Conservation (phyloP, 2,797 vertebrate species). For the Apogon hyalosoma region DNA sequence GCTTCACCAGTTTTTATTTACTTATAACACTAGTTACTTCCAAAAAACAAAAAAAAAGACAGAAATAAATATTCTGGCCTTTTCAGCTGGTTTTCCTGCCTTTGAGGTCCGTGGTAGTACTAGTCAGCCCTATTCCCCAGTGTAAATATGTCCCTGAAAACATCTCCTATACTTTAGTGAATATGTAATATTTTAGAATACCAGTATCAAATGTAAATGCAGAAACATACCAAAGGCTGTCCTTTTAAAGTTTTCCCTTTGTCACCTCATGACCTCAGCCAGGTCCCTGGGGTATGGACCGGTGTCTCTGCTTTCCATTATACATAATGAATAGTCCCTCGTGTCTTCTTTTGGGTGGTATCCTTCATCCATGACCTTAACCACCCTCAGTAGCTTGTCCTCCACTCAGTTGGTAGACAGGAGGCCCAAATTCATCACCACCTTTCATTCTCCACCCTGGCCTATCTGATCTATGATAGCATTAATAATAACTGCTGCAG, state of each 20-base stretch:
- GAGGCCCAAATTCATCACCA: slow-evolving; percentile 78
- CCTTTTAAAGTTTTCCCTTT: slow-evolving; percentile 36
- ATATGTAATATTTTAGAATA: slow-evolving; percentile 6
- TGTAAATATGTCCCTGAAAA: no score
- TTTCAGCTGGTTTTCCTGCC: no score
- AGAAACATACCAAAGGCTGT: slow-evolving; percentile 11
- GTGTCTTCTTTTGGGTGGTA: slow-evolving; percentile 62
- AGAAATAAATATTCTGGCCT: no score
- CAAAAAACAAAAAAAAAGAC: no score
- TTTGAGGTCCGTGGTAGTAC: no score
- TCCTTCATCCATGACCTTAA: slow-evolving; percentile 78
- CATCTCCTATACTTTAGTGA: no score
- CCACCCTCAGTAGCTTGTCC: slow-evolving; percentile 65
- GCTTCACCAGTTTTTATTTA: no score
- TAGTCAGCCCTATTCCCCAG: no score
- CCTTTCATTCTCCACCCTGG: slow-evolving; percentile 74
- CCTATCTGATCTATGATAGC: slow-evolving; percentile 86
- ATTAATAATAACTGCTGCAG: slow-evolving; percentile 82
- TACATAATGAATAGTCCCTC: slow-evolving; percentile 65
- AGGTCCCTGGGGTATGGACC: slow-evolving; percentile 34
- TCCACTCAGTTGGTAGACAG: slow-evolving; percentile 68
- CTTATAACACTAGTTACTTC: no score
- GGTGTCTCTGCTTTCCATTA: slow-evolving; percentile 41
- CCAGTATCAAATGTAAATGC: background rate
- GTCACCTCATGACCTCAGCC: slow-evolving; percentile 58